Percentiles rank a stretch among this genome's conserved stretches.
phyloP scores from a whole-genome alignment of 53 echinoderm and acorn worm species.

The Henricia sp. region DNA sequence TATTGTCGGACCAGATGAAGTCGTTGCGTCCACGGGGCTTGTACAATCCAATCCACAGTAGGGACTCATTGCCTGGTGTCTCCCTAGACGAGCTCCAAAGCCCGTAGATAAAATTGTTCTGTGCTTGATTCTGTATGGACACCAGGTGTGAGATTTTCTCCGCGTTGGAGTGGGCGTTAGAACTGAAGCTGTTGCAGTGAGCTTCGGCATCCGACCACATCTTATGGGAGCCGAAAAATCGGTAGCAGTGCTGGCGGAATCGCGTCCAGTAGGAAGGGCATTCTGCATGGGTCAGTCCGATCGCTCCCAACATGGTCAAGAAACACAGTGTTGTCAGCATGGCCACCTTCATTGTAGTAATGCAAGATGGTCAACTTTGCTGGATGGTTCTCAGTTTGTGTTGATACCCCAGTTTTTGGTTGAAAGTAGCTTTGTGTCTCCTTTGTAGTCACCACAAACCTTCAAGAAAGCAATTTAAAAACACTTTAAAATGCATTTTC shows the following conservation, averaged over 20 bases:
- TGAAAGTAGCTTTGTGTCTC: not conserved
- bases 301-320: slow-evolving; percentile 6
- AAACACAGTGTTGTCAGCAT: slow-evolving; percentile 16
- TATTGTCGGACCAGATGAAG: slow-evolving; percentile 56
- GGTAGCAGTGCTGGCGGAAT: slow-evolving; percentile 52
- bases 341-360: slow-evolving; percentile 32
- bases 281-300: slow-evolving; percentile 21
- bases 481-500: too few species aligned
- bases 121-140: slow-evolving; percentile 34
- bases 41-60: slow-evolving; percentile 61
- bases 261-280: slow-evolving; percentile 63
- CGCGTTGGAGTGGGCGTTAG: slow-evolving; percentile 37
- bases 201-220: slow-evolving; percentile 49
- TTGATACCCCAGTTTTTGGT: too few species aligned
- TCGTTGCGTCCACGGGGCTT: slow-evolving; percentile 58
- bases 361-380: too few species aligned
- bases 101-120: slow-evolving; percentile 56
- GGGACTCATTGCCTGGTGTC: not conserved
- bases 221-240: slow-evolving; percentile 54
- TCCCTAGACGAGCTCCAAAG: slow-evolving; percentile 51
- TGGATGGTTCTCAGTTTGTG: too few species aligned
- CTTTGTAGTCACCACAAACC: too few species aligned
- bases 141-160: slow-evolving; percentile 53
- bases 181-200: slow-evolving; percentile 58
- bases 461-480: too few species aligned